Conservation (phyloP, 2,113 vertebrate genomes). For the Leucosticte australis region DNA sequence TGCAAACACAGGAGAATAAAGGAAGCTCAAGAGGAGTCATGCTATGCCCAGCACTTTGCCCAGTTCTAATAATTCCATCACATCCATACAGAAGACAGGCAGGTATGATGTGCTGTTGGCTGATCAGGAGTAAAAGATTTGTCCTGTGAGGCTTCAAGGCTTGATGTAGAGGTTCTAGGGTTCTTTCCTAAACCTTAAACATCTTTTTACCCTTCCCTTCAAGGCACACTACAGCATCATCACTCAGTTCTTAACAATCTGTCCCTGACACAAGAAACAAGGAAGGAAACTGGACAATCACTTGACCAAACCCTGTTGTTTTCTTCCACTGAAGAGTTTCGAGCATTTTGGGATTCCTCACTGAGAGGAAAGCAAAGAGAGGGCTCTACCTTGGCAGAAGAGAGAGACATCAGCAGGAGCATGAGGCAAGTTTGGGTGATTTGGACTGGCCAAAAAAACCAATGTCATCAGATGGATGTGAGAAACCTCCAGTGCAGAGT, state of each 20-base stretch:
- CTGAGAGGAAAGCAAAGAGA: neutral
- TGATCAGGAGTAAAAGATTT: neutral
- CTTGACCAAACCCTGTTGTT: neutral
- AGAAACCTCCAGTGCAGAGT: neutral
- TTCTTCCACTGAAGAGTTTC: neutral
- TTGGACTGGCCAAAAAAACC: neutral
- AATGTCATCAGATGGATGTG: neutral
- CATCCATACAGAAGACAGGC: neutral
- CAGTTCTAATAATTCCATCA: neutral
- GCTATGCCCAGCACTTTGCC: neutral
- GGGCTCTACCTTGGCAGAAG: neutral
- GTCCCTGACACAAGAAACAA: neutral
- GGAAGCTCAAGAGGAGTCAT: neutral
- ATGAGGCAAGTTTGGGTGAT: neutral
- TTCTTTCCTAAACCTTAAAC: neutral
- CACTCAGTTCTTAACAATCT: neutral
- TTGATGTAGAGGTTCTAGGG: neutral
- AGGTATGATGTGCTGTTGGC: neutral
- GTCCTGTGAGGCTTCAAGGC: neutral
- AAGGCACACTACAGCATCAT: neutral
- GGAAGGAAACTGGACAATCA: neutral
- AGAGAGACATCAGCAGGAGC: neutral
- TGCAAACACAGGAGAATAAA: neutral
- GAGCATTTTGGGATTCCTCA: neutral
- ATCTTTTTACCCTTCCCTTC: neutral